phyloP scores from a whole-genome alignment of 2,113 vertebrate genomes.

The Psilopsiagon aymara region DNA sequence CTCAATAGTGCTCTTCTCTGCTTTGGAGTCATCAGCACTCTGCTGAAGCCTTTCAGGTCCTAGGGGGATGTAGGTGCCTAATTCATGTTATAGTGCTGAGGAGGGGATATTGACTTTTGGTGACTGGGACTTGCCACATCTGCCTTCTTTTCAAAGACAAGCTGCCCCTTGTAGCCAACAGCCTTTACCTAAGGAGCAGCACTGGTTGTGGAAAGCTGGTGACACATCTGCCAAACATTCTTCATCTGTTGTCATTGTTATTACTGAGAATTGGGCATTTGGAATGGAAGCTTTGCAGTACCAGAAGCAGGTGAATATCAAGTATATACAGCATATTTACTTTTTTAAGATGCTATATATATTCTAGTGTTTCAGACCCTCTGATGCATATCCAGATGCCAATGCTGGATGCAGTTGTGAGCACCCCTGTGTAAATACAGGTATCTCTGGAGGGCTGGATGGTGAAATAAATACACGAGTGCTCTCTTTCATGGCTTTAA shows the following conservation, averaged over 20 bases:
- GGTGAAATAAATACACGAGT: accelerated
- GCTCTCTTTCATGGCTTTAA: not conserved
- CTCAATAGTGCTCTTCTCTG: accelerated
- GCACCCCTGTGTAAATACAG: not conserved
- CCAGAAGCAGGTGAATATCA: not conserved
- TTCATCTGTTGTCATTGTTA: accelerated
- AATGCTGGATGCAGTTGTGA: not conserved
- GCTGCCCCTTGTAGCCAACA: accelerated
- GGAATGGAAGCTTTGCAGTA: not conserved
- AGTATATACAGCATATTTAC: not conserved
- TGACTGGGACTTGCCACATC: not conserved
- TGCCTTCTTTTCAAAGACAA: not conserved
- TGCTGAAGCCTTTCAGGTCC: not conserved
- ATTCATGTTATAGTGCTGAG: not conserved
- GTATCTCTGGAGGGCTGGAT: no score
- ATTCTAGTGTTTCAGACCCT: not conserved
- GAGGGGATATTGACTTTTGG: not conserved
- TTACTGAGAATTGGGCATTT: accelerated
- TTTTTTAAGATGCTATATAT: not conserved
- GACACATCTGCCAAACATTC: accelerated
- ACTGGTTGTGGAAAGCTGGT: not conserved
- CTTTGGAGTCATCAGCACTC: not conserved
- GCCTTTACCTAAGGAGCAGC: not conserved
- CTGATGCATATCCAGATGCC: accelerated
- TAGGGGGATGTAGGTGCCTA: not conserved